These are phyloP conservation scores for Syngnathoides biaculeatus DNA, from an alignment of 2,113 vertebrate species.

Conservation along the genomic window DNA sequence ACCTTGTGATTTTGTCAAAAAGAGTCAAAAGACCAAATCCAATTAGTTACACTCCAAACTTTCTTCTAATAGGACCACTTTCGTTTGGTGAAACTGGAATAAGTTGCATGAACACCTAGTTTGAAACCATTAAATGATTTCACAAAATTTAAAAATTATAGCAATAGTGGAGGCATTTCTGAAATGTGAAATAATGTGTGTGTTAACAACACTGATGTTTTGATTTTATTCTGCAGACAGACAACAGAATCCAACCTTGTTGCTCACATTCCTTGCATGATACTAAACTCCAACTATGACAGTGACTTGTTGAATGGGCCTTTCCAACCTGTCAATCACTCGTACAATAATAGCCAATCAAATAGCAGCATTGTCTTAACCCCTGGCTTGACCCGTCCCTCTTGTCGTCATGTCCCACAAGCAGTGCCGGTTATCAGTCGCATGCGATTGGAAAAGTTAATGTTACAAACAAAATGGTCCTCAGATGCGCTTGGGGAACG, in stretches of 20 bases:
- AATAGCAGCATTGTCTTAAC: too few species aligned
- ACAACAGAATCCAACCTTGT: slow-evolving; percentile 24
- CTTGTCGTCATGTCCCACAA: too few species aligned
- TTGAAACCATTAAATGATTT: background rate
- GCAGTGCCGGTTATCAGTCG: too few species aligned
- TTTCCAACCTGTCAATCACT: too few species aligned
- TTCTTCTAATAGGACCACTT: slow-evolving; percentile 7
- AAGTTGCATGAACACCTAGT: background rate
- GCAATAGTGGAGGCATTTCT: background rate
- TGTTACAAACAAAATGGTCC: too few species aligned
- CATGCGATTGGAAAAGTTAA: too few species aligned
- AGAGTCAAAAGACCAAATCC: slow-evolving; percentile 13
- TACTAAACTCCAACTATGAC: slow-evolving; percentile 23
- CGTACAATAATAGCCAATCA: too few species aligned
- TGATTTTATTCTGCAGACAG: slow-evolving; percentile 4
- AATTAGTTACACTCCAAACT: slow-evolving; percentile 5
- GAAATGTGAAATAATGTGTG: background rate
- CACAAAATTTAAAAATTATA: background rate
- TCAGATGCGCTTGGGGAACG: too few species aligned
- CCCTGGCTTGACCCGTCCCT: too few species aligned
- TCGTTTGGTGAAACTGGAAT: background rate
- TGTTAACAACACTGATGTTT: background rate
- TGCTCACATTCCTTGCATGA: slow-evolving; percentile 15
- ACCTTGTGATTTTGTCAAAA: slow-evolving; percentile 24
- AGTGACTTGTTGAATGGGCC: slow-evolving; percentile 55